Evolutionary conservation across 2,797 vertebrate species (phyloP).

Genomic region (Acanthurus leucopareius): DNA sequence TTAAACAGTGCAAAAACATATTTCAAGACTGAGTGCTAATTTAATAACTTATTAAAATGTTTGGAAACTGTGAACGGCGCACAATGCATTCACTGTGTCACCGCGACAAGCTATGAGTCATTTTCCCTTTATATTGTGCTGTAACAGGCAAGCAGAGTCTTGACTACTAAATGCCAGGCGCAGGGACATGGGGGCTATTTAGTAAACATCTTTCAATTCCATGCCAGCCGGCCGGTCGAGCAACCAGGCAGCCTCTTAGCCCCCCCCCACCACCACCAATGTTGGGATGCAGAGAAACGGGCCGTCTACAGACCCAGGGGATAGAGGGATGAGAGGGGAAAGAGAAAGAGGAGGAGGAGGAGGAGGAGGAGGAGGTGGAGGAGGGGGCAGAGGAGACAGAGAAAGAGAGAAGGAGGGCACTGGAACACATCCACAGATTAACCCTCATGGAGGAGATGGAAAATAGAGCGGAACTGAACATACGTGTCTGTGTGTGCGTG

Average conservation of each 20-base stretch:
- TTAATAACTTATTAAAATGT: constrained; percentile 52
- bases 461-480: constrained; percentile 83
- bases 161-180: constrained; percentile 76
- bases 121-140: constrained; percentile 56
- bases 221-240: constrained; percentile 64
- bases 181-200: constrained; percentile 80
- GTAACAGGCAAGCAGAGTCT: constrained; percentile 68
- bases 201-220: constrained; percentile 79
- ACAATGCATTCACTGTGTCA: constrained; percentile 29
- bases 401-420: constrained; percentile 78
- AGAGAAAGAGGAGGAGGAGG: constrained; percentile 37
- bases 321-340: constrained; percentile 75
- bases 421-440: constrained; percentile 84
- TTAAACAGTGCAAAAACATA: constrained; percentile 22
- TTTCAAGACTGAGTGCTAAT: constrained; percentile 42
- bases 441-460: constrained; percentile 81
- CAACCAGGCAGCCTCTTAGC: constrained; percentile 68
- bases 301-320: constrained; percentile 70
- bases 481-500: constrained; percentile 46
- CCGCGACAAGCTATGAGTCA: constrained; percentile 44
- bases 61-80: constrained; percentile 49
- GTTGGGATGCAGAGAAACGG: constrained; percentile 77
- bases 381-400: constrained; percentile 27
- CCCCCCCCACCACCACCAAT: constrained; percentile 48
- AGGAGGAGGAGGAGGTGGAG: constrained; percentile 35